These are phyloP conservation scores for Ptychochromis oligacanthus DNA, from an alignment of 2,113 vertebrate species.

Conservation along the genomic window DNA sequence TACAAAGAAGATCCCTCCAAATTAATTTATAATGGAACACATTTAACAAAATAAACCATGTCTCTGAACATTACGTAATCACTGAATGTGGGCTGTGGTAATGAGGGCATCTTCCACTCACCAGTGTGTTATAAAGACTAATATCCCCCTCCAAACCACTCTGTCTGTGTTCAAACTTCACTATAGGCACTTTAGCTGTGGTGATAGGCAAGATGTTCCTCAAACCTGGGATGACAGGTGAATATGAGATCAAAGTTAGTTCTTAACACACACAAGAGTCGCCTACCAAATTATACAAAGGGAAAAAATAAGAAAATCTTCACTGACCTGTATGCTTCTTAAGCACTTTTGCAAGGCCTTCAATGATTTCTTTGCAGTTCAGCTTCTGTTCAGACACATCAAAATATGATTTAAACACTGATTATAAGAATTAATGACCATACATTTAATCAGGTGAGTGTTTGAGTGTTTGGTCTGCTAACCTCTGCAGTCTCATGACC, in stretches of 20 bases:
- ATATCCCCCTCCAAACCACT: constrained; percentile 97
- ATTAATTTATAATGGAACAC: not conserved
- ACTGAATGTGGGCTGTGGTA: not conserved
- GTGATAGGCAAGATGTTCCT: constrained; percentile 99
- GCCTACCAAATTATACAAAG: not conserved
- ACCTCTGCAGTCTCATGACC: constrained; percentile 98
- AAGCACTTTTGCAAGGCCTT: constrained; percentile 95
- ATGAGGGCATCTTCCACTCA: constrained; percentile 66
- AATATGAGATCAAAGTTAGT: not conserved
- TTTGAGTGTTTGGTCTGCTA: constrained; percentile 16
- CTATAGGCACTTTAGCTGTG: constrained; percentile 99
- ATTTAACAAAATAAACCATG: not conserved
- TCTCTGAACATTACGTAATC: not conserved
- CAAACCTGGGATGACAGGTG: constrained; percentile 83
- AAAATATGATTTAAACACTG: not conserved
- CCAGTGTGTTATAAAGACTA: constrained; percentile 98
- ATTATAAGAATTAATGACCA: not conserved
- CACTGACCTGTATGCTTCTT: constrained; percentile 93
- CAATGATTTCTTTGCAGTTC: constrained; percentile 99
- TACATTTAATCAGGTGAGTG: not conserved
- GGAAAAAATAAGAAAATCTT: not conserved
- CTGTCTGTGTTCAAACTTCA: constrained; percentile 96
- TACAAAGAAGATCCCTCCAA: constrained; percentile 44
- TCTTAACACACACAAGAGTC: not conserved
- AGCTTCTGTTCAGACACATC: constrained; percentile 83